Conservation (phyloP, 2,797 vertebrate genomes). For the Zenarchopterus dispar region DNA sequence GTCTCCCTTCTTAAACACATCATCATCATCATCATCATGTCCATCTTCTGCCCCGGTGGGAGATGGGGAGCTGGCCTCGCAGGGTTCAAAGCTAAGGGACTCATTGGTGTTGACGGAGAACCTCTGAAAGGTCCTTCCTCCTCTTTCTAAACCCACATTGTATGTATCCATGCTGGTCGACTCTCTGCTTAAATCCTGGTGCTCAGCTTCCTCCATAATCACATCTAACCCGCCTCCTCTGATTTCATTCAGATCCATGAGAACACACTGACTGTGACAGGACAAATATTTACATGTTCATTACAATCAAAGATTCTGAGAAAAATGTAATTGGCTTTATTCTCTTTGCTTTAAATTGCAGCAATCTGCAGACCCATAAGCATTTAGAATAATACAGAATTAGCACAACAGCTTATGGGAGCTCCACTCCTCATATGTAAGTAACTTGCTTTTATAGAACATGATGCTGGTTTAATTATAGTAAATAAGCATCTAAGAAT, state of each 20-base stretch:
- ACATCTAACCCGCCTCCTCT: conserved; percentile 78
- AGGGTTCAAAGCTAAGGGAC: conserved; percentile 71
- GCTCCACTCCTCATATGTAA: not conserved
- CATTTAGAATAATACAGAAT: not conserved
- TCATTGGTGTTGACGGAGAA: conserved; percentile 74
- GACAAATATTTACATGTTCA: conserved; percentile 1
- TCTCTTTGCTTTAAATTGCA: not conserved
- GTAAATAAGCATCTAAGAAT: not conserved
- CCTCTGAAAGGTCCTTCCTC: conserved; percentile 59
- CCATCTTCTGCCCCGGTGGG: conserved; percentile 55
- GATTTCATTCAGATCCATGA: conserved; percentile 86
- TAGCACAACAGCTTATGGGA: not conserved
- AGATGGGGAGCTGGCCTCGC: conserved; percentile 56
- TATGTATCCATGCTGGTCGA: conserved; percentile 46
- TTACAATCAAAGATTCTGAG: not conserved
- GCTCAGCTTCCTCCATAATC: conserved; percentile 81
- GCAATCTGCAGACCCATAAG: not conserved
- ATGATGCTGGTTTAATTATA: not conserved
- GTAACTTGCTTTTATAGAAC: not conserved
- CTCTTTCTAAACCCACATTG: conserved; percentile 26
- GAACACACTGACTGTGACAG: conserved; percentile 12
- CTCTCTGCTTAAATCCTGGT: conserved; percentile 53
- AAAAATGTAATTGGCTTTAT: not conserved
- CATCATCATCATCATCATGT: conserved; percentile 41
- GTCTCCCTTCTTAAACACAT: conserved; percentile 62